Evolutionary conservation across 2,797 vertebrate species (phyloP).

Genomic region (Sebastes vulpes): DNA sequence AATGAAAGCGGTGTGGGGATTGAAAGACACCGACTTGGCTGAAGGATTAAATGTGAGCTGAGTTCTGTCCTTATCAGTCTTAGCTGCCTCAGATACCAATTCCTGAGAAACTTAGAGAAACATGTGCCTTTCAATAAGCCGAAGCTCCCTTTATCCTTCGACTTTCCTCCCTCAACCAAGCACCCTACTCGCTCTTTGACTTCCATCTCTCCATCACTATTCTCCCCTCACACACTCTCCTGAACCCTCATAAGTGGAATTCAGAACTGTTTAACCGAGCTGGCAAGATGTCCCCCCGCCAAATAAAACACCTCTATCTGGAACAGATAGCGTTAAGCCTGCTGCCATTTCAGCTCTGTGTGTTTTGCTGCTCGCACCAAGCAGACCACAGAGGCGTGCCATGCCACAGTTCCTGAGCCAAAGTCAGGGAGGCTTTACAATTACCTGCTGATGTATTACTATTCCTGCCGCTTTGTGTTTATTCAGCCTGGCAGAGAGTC

Average conservation of each 20-base stretch:
- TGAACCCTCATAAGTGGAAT: constrained; percentile 13
- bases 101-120: constrained; percentile 7
- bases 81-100: constrained; percentile 1
- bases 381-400: constrained; percentile 10
- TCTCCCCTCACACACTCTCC: neutral
- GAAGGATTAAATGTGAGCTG: neutral
- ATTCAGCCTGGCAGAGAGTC: constrained; percentile 70
- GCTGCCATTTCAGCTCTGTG: constrained; percentile 30
- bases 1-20: neutral
- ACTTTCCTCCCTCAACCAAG: neutral
- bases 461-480: constrained; percentile 62
- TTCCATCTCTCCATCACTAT: constrained; percentile 8
- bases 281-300: neutral
- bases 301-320: constrained; percentile 43
- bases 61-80: constrained; percentile 10
- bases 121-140: neutral
- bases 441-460: constrained; percentile 68
- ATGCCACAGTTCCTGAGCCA: constrained; percentile 22
- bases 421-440: constrained; percentile 35
- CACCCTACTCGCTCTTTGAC: neutral
- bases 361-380: constrained; percentile 38
- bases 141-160: neutral
- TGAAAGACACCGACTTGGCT: constrained; percentile 5
- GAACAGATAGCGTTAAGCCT: constrained; percentile 5
- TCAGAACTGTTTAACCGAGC: constrained; percentile 26